Base-by-base conservation (phyloP, 2,113 vertebrate species). In the Eulacestoma nigropectus region DNA sequence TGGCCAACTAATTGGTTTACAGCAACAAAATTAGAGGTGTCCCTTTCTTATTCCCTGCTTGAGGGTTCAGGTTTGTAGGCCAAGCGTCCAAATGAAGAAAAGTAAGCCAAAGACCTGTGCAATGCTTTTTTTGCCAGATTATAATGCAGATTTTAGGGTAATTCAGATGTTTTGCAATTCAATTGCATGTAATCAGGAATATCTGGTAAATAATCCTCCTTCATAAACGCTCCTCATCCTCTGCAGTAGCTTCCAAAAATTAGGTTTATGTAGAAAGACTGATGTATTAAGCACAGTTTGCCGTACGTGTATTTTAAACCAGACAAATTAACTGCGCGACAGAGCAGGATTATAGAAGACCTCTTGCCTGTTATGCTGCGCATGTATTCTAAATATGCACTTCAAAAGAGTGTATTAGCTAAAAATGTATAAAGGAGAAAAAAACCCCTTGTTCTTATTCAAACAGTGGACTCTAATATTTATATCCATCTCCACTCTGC, bases 41-140 rank as follows among this genome's bases (percentile, higher is more conserved):
- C 11, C 32, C 44, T 26, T 63, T 84, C 63, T 49, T 22, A 9
- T 50, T 83, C 53, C n/a, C 20, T 62, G 1, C 56, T 55, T 57
- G 25, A 9, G 0, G 0, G 1, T 30, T n/a, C 4, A 13, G 23
- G 11, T 80, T 53, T 76, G 57, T 30, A 27, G 11, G 35, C 29
- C 53, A 23, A 44, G 35, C 25, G 33, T 59, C 37, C 10, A 13
- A 42, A 64, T 0, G 10, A 81, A 44, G 20, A 41, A 65, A 42
- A 75, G 15, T 11, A 77, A 32, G 21, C 19, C 10, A 5, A 21
- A 21, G 39, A 35, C 8, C 29, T 7, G 4, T 4, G 16, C 23
- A 16, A 13, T 27, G 30, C 14, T 77, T 76, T 46, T 76, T 69
- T 50, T 57, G 35, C 19, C 33, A 60, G 57, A 9, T 79, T 23